Evolutionary conservation across 2,888 invertebrate species (phyloP).

Genomic region (Malthinus seriepunctatus): DNA sequence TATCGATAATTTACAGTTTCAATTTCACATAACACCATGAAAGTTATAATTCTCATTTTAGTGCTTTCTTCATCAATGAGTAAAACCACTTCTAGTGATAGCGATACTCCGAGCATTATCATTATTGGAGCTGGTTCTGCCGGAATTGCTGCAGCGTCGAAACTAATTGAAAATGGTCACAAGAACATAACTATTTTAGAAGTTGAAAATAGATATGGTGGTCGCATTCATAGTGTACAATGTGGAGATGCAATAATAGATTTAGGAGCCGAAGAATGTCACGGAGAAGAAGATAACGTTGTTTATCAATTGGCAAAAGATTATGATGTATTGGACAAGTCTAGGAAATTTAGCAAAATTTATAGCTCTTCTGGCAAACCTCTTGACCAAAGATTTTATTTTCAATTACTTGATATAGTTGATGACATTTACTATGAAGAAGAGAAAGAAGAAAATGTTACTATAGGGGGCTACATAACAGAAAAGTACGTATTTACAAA

Average conservation of each 20-base stretch:
- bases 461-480: slow-evolving; percentile 62
- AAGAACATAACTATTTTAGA: slow-evolving; percentile 53
- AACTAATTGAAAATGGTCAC: slow-evolving; percentile 54
- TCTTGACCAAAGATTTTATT: slow-evolving; percentile 8
- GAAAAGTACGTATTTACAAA: slow-evolving; percentile 74
- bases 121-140: slow-evolving; percentile 62
- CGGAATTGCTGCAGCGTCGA: slow-evolving; percentile 61
- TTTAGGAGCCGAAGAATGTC: slow-evolving; percentile 42
- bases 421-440: slow-evolving; percentile 27
- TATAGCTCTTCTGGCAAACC: slow-evolving; percentile 18
- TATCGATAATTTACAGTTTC: no score
- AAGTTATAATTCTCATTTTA: background rate
- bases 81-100: background rate
- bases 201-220: slow-evolving; percentile 41
- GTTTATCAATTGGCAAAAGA: slow-evolving; percentile 38
- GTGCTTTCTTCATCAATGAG: background rate
- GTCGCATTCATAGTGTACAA: slow-evolving; percentile 35
- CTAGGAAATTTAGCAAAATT: slow-evolving; percentile 13
- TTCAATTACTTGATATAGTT: slow-evolving; percentile 21
- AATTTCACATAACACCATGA: no score
- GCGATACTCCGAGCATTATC: slow-evolving; percentile 43
- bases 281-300: slow-evolving; percentile 39
- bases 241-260: slow-evolving; percentile 39
- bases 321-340: slow-evolving; percentile 35
- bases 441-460: slow-evolving; percentile 17